Conservation (phyloP, 2,113 vertebrate species). For the Callipepla californica region DNA sequence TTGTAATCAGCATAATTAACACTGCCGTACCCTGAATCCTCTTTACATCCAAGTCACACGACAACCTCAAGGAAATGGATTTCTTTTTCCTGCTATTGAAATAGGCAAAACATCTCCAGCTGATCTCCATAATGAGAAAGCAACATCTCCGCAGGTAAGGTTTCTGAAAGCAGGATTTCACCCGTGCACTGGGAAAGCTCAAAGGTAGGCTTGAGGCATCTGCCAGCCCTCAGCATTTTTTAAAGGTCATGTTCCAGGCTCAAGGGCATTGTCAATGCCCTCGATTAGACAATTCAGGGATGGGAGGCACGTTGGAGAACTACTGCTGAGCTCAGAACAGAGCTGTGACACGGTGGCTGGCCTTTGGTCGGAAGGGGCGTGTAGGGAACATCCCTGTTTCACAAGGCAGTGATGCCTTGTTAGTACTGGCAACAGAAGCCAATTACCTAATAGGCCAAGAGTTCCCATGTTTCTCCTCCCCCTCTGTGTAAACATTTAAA, state of each 20-base stretch:
- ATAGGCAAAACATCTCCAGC: conserved; percentile 26
- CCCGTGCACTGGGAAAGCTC: not conserved
- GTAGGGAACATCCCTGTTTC: not conserved
- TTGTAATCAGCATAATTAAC: conserved; percentile 66
- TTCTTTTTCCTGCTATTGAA: conserved; percentile 48
- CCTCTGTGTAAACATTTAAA: not conserved
- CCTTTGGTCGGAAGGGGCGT: not conserved
- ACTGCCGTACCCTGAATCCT: not conserved
- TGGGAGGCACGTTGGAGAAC: not conserved
- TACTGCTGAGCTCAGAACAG: not conserved
- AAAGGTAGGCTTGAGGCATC: not conserved
- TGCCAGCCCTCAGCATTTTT: not conserved
- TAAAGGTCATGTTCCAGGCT: not conserved
- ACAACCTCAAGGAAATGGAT: conserved; percentile 49
- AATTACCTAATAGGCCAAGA: conserved; percentile 6
- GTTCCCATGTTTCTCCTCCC: not conserved
- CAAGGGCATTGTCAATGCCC: not conserved
- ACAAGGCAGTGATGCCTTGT: not conserved
- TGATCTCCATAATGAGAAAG: not conserved
- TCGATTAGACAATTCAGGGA: not conserved
- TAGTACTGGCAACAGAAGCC: not conserved
- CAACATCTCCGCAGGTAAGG: not conserved
- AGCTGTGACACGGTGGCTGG: not conserved
- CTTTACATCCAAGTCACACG: conserved; percentile 28
- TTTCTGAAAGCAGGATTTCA: not conserved